phyloP scores from a whole-genome alignment of 1,140 invertebrate genomes.

The Hirudo medicinalis region DNA sequence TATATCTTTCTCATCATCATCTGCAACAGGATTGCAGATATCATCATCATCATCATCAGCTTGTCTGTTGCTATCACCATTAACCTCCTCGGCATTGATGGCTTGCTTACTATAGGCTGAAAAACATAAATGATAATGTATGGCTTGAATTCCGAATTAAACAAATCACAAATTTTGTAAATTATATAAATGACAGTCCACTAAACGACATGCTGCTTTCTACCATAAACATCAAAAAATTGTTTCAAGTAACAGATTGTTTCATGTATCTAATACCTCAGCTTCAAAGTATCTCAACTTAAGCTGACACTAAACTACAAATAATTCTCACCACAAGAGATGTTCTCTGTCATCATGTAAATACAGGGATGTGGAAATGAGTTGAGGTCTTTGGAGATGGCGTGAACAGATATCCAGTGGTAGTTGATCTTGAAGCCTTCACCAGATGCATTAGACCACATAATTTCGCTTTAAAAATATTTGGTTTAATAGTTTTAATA shows the following conservation, averaged over 20 bases:
- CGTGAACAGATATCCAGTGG: background rate
- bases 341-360: background rate
- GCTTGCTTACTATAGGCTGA: too few relatives aligned
- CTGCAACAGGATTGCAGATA: background rate
- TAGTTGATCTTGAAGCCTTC: background rate
- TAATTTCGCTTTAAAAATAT: background rate
- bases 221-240: too few relatives aligned
- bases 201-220: too few relatives aligned
- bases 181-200: too few relatives aligned
- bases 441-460: background rate
- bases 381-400: conserved; percentile 1
- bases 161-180: too few relatives aligned
- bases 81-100: background rate
- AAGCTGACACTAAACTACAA: background rate
- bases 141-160: too few relatives aligned
- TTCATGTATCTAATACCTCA: too few relatives aligned
- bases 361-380: conserved; percentile 8
- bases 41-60: conserved; percentile 5
- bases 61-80: background rate
- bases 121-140: too few relatives aligned
- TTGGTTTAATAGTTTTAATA: too few relatives aligned
- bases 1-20: conserved; percentile 1
- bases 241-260: too few relatives aligned
- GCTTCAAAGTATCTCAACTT: too few relatives aligned
- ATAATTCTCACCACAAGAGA: background rate